Evolutionary conservation across 1,140 invertebrate species (phyloP), one percentile per base, ranked within the genome.

Genomic region (Steinernema khuongi): DNA sequence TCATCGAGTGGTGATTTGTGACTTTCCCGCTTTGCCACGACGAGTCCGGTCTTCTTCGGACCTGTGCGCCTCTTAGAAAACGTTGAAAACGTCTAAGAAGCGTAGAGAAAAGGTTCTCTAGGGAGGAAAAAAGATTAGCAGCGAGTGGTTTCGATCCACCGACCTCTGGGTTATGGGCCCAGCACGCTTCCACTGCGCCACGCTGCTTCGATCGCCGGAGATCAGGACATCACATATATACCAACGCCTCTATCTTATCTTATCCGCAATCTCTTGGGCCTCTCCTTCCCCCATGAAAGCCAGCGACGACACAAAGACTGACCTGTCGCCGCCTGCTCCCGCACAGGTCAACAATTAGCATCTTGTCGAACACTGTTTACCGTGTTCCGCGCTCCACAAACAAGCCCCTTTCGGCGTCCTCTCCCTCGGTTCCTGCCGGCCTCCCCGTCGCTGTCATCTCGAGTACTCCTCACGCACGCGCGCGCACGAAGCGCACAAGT

Each of bases 111-210:
- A 41, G 36, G 36, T 41, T 41, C n/a, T 7, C 36, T 41, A 11
- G n/a, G 36, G 7, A 41, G 4, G n/a, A 22, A 19, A 69, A 81
- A 74, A 77, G 67, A 33, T 81, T 92, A 93, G 91, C 91, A 93
- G 91, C 92, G 90, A 91, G 91, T 92, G 90, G 92, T 93, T 93
- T 93, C 91, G 91, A 93, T 93, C 92, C 91, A 92, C 91, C 91
- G 92, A 93, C 92, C 92, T 93, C 91, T 93, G 92, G 92, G 92
- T 94, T 94, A 93, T 93, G 92, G 91, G 92, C 92, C 93, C 92
- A 94, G 92, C 92, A 93, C 92, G 92, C 91, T 94, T 93, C 92
- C 92, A 91, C 92, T 93, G 92, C 92, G 92, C 92, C 92, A 94
- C 92, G 92, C 92, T 94, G 92, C 91, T 92, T 92, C 29, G 31